Base-by-base conservation (phyloP, 2,113 vertebrate genomes). In the Elanus axillaris region DNA sequence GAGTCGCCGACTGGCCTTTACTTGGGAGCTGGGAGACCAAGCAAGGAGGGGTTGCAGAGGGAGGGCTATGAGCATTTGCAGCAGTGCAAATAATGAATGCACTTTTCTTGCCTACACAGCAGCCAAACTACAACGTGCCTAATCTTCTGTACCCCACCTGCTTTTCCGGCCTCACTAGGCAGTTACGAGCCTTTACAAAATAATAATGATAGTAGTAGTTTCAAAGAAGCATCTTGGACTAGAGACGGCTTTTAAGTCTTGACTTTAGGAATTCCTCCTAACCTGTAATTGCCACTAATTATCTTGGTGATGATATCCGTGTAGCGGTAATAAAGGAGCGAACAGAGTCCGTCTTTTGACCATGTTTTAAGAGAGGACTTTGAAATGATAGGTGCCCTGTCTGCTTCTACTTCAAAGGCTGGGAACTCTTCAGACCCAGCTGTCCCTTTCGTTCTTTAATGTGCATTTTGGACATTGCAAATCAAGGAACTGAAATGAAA, bases 251-350 rank as follows among this genome's bases (percentile, higher is more conserved):
- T 96, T 96, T 77, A 96, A 94, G 90, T 82, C 73, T 59, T 48
- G 89, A 31, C 64, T 96, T 82, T 6, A 80, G 93, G 93, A 96
- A 94, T 96, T 90, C 71, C 42, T 94, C 80, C 92, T 40, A 91
- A 68, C 77, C 82, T 95, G 80, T 96, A 97, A 97, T 97, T 97
- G 96, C 59, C 13, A 2, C 76, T 95, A 94, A 96, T 98, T 96
- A 93, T 60, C 60, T 12, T 8, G 67, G 90, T 14, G 94, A 91
- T 96, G 95, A 96, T 88, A 87, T 83, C 93, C 32, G 34, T 69
- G 88, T n/a, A 20, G 22, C 10, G 74, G 84, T 72, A 83, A 91
- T 79, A 91, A 86, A 76, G 92, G 73, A 94, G 85, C 58, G 55
- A 80, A 67, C 55, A 78, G 86, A 91, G 48, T 86, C 93, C 0